phyloP scores from a whole-genome alignment of 2,797 vertebrate genomes.

The Takifugu rubripes region DNA sequence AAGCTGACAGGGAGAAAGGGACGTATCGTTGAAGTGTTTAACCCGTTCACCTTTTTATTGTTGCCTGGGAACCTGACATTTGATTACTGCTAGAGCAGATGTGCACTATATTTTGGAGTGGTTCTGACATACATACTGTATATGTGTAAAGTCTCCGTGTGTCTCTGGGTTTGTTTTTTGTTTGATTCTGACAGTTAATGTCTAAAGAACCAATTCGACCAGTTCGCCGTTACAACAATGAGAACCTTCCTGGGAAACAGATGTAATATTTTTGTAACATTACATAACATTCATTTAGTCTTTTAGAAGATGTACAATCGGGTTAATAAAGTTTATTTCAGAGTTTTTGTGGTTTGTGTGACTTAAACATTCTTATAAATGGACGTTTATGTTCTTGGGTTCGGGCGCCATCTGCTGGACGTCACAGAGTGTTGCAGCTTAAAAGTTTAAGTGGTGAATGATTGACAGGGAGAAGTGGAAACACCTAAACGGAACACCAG shows the following conservation, averaged over 20 bases:
- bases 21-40: conserved; percentile 1
- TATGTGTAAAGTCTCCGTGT: neutral
- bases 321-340: conserved; percentile 40
- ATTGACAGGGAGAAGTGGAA: too few relatives aligned
- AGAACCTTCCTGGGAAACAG: conserved; percentile 22
- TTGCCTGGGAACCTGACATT: neutral
- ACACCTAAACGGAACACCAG: too few relatives aligned
- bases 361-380: too few relatives aligned
- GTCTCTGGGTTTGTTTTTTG: too few relatives aligned
- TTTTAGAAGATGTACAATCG: conserved; percentile 31
- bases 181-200: too few relatives aligned
- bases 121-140: neutral
- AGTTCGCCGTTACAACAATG: conserved; percentile 3
- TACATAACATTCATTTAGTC: conserved; percentile 28
- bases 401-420: too few relatives aligned
- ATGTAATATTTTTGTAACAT: conserved; percentile 58
- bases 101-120: too few relatives aligned
- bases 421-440: too few relatives aligned
- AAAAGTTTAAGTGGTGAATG: too few relatives aligned
- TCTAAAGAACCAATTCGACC: too few relatives aligned
- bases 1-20: conserved; percentile 7
- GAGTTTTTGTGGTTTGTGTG: neutral
- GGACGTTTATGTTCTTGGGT: too few relatives aligned
- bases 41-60: conserved; percentile 11
- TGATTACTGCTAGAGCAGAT: too few relatives aligned